Evolutionary conservation across 2,113 vertebrate species (phyloP).

Genomic region (Notothenia rossii): DNA sequence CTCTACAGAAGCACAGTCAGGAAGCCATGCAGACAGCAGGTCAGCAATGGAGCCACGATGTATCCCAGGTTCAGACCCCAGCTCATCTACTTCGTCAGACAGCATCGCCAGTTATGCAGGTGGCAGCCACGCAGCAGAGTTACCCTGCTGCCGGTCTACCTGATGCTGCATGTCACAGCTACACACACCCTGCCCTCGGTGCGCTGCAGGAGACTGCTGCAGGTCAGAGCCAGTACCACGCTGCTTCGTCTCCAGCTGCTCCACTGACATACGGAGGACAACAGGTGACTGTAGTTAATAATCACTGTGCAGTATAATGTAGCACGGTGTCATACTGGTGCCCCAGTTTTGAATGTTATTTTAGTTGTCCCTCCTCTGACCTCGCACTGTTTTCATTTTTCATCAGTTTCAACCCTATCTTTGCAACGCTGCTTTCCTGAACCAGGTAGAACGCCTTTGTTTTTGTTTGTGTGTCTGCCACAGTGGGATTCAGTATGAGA

Average conservation of each 20-base stretch:
- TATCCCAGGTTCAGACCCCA: conserved; percentile 44
- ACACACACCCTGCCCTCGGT: conserved; percentile 42
- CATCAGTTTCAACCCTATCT: conserved; percentile 69
- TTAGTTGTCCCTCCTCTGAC: conserved; percentile 38
- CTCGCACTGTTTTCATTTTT: conserved; percentile 59
- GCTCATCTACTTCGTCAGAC: conserved; percentile 39
- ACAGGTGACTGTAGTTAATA: conserved; percentile 82
- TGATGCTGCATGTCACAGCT: conserved; percentile 54
- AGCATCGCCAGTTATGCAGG: conserved; percentile 19
- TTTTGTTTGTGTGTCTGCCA: conserved; percentile 45
- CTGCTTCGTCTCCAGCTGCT: conserved; percentile 28
- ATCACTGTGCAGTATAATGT: background rate
- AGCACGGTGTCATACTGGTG: background rate
- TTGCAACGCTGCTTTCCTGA: conserved; percentile 66
- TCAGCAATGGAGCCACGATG: conserved; percentile 54
- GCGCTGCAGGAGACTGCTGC: conserved; percentile 37
- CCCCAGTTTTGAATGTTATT: conserved; percentile 1
- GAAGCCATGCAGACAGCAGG: conserved; percentile 25
- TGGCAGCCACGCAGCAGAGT: conserved; percentile 53
- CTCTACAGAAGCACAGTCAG: conserved; percentile 56
- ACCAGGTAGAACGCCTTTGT: conserved; percentile 65
- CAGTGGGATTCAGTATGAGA: conserved; percentile 15
- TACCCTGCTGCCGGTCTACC: conserved; percentile 49
- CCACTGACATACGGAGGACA: conserved; percentile 73
- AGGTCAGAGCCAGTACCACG: conserved; percentile 55